A percentile compares a stretch with the other conserved stretches of the same genome.
These are phyloP conservation scores for Calvadosia cruxmelitensis DNA, from an alignment of 30 jellyfish, hydroid and myxozoan genomes.

Conservation along the genomic window DNA sequence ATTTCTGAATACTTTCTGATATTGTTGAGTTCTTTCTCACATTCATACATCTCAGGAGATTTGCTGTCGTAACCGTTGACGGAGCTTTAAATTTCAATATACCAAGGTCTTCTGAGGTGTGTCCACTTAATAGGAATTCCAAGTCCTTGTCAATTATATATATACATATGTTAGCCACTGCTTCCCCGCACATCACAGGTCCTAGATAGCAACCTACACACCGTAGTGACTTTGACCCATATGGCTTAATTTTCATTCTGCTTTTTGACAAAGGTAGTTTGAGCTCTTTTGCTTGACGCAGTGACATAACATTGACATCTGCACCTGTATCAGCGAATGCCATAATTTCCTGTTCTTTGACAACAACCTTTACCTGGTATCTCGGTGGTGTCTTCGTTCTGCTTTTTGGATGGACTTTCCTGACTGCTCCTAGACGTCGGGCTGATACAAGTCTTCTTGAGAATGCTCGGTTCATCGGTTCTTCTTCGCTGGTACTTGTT, in stretches of 20 bases:
- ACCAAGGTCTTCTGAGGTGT: constrained; percentile 25
- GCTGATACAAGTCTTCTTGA: too few relatives aligned
- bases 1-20: constrained; percentile 16
- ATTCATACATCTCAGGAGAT: too few relatives aligned
- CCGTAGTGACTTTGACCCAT: constrained; percentile 26
- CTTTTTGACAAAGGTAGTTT: constrained; percentile 34
- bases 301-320: constrained; percentile 44
- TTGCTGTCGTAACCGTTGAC: too few relatives aligned
- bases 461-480: too few relatives aligned
- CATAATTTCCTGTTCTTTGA: constrained; percentile 5
- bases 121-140: constrained; percentile 16
- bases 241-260: constrained; percentile 37
- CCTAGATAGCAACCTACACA: constrained; percentile 41
- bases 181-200: constrained; percentile 39
- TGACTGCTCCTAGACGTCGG: too few relatives aligned
- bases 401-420: constrained; percentile 13
- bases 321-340: constrained; percentile 60
- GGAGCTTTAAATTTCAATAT: constrained; percentile 4
- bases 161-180: constrained; percentile 24
- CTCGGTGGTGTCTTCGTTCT: constrained; percentile 10
- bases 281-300: constrained; percentile 13
- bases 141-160: constrained; percentile 8
- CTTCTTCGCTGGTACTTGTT: too few relatives aligned
- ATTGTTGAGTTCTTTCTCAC: too few relatives aligned
- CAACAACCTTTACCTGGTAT: constrained; percentile 18